Percentiles rank a stretch among this genome's conserved stretches.
These are phyloP conservation scores for Papilio machaon DNA, from an alignment of 1,140 invertebrate species.

Conservation along the genomic window DNA sequence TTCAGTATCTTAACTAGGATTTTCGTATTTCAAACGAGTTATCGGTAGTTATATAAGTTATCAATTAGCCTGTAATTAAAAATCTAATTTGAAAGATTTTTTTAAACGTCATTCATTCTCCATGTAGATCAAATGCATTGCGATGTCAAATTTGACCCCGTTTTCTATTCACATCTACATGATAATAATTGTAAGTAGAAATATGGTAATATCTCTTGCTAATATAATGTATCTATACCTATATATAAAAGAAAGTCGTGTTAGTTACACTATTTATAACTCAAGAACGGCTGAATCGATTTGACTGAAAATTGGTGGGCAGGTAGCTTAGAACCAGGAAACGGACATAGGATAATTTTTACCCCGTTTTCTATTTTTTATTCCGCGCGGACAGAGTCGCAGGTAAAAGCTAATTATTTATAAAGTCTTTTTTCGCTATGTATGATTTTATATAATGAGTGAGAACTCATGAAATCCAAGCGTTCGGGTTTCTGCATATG, in stretches of 20 bases:
- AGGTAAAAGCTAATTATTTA: too few species aligned
- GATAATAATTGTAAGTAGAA: constrained; percentile 37
- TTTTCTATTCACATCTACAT: constrained; percentile 49
- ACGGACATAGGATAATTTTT: too few species aligned
- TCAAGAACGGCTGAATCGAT: too few species aligned
- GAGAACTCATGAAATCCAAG: constrained; percentile 7
- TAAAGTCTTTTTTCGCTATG: background rate
- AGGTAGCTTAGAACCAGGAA: too few species aligned
- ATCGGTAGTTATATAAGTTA: too few species aligned
- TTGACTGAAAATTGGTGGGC: too few species aligned
- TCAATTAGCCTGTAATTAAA: background rate
- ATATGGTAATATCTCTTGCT: constrained; percentile 24
- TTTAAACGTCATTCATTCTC: constrained; percentile 62
- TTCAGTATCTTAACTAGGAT: background rate
- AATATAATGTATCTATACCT: too few species aligned
- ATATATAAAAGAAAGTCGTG: too few species aligned
- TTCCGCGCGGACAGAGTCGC: too few species aligned
- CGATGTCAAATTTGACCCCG: constrained; percentile 74
- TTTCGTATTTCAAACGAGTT: background rate
- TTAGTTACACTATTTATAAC: too few species aligned
- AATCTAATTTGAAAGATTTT: constrained; percentile 52
- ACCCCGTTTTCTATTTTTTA: too few species aligned
- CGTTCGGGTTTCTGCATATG: constrained; percentile 44
- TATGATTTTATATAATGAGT: background rate
- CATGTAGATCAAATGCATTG: constrained; percentile 74